Base-by-base conservation (phyloP, 2,888 invertebrate genomes). In the Acrocyrtus sp. region DNA sequence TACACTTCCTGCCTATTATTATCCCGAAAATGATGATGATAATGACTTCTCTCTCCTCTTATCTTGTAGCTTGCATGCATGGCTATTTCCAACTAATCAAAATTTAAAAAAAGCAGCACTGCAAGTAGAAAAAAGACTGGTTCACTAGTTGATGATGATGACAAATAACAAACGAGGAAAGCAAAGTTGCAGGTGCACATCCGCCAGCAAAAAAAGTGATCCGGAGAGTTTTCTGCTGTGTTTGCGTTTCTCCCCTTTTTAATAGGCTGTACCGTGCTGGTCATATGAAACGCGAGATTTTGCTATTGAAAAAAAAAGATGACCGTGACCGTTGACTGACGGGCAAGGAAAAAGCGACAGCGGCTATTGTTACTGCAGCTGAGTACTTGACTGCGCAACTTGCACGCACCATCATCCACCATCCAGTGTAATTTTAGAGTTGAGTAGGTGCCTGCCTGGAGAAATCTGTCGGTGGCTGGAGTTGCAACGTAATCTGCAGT, bases 241-340 rank as follows among this genome's bases (percentile, higher is more conserved):
- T n/a, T n/a, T n/a, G n/a, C n/a, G n/a, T n/a, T n/a, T n/a, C n/a
- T n/a, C n/a, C n/a, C n/a, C n/a, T n/a, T 58, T 58, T 29, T 58
- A 43, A 63, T 63, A 45, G 41, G 62, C n/a, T 62, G 62, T 51
- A 54, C 53, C n/a, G n/a, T n/a, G n/a, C 63, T 63, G 63, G 63
- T 45, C 63, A 54, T n/a, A 21, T 39, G 27, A 62, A 63, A 63
- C 54, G 63, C 53, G 43, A 17, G 29, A 63, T 63, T 63, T 63
- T n/a, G 29, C 27, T 29, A 54, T 54, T 43, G 24, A 26, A 29
- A 22, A 15, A 10, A 61, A 65, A 39, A 57, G 50, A 50, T 58
- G 66, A 58, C 57, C 66, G 58, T 67, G 66, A 67, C 57, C 41
- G 66, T 34, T 56, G 66, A 50, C 56, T 50, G 41, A 50, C 19